phyloP scores from a whole-genome alignment of 1,140 invertebrate genomes.

The Eurytemora carolleeae region DNA sequence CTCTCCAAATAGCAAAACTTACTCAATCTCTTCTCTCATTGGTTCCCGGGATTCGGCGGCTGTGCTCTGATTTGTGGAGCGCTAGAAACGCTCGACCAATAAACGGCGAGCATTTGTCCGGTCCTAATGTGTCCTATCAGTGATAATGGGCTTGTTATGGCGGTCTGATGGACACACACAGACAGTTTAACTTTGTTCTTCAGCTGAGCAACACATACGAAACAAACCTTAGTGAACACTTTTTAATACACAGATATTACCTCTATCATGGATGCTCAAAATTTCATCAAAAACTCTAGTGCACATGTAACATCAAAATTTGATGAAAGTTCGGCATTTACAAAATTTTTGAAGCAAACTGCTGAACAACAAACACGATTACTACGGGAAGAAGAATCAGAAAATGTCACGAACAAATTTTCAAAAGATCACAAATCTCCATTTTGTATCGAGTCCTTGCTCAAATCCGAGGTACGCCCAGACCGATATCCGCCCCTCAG shows the following conservation, averaged over 20 bases:
- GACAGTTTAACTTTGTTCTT: neutral
- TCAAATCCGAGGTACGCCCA: neutral
- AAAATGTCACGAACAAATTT: neutral
- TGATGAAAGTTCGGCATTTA: neutral
- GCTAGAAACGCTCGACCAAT: no score
- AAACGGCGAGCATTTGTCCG: no score
- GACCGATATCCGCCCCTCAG: neutral
- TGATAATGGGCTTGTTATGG: neutral
- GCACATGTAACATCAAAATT: neutral
- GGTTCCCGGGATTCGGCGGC: no score
- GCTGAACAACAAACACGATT: neutral
- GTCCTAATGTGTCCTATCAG: neutral
- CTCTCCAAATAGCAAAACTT: no score
- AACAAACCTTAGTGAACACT: no score
- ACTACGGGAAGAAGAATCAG: neutral
- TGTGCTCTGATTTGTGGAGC: no score
- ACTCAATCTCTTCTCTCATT: no score
- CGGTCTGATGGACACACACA: neutral
- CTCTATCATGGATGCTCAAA: neutral
- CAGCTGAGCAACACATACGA: no score
- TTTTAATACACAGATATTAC: neutral
- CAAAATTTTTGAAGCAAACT: neutral
- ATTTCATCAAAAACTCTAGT: neutral
- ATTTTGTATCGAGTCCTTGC: neutral
- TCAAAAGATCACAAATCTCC: neutral